These are phyloP conservation scores for Epirrita christyi DNA, from an alignment of 2,888 invertebrate species.

Conservation along the genomic window DNA sequence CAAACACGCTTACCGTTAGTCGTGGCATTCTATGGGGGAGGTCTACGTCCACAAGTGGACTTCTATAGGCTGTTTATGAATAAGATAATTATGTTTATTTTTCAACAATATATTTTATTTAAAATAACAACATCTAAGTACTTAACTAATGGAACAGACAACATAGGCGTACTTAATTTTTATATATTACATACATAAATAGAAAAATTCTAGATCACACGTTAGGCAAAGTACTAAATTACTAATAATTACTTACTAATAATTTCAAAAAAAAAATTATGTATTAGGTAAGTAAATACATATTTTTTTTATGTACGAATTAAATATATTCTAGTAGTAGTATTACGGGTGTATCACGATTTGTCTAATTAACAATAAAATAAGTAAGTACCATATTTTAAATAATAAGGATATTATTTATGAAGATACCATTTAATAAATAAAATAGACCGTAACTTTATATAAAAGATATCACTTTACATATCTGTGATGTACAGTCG, in stretches of 20 bases:
- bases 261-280: not conserved
- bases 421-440: too few relatives aligned
- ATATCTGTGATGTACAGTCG: too few relatives aligned
- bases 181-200: slow-evolving; percentile 17
- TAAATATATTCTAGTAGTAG: too few relatives aligned
- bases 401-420: too few relatives aligned
- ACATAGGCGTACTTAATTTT: slow-evolving; percentile 24
- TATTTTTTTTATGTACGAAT: not conserved
- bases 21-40: too few relatives aligned
- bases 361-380: not conserved
- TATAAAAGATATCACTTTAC: too few relatives aligned
- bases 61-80: too few relatives aligned
- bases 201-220: slow-evolving; percentile 23
- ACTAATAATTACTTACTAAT: not conserved
- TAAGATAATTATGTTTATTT: too few relatives aligned
- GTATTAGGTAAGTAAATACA: not conserved
- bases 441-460: too few relatives aligned
- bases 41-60: too few relatives aligned
- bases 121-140: slow-evolving; percentile 36
- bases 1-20: too few relatives aligned
- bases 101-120: slow-evolving; percentile 26
- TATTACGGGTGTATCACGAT: not conserved
- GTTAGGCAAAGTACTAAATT: slow-evolving; percentile 16
- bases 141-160: slow-evolving; percentile 30
- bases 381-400: not conserved